Evolutionary conservation across 2,113 vertebrate species (phyloP), one percentile per base, ranked within the genome.

Genomic region (Oreochromis niloticus): DNA sequence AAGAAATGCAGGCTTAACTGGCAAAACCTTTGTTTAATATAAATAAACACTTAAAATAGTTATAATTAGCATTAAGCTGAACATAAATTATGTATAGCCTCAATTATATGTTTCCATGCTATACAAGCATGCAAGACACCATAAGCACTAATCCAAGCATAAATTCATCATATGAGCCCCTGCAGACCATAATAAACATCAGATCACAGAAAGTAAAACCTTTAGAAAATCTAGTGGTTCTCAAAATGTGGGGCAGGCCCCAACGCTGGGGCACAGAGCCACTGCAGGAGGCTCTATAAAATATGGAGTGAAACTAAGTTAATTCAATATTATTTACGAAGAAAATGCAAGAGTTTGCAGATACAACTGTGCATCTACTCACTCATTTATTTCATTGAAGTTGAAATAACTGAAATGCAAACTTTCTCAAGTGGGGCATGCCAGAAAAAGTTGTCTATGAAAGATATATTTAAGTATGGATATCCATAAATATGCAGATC

Each of bases 1-100:
- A 78, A 83, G 39, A 87, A 73, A 43, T n/a, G 73, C 0, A 78
- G 1, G 66, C 79, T 88, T 86, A 81, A 90, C 82, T 19, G 32
- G 27, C 61, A 55, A 4, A n/a, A 17, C 3, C 5, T 83, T 83
- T 85, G 81, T 80, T 57, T 46, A 19, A 78, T 19, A 78, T 78
- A 5, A 17, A 19, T 71, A 84, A 63, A 24, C 11, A 86, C 6
- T 73, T 85, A 16, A 82, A 82, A 54, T 57, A 1, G 1, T 83
- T 46, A 39, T 30, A 80, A 82, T 54, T 48, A 80, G 9, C 48
- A 12, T 84, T 32, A 9, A 13, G 17, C 17, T 52, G 54, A 41
- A 9, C 32, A 19, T 13, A 16, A 68, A 61, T 52, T 32, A 55
- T 59, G 27, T 48, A 48, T 19, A 81, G 56, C 13, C 30, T 81